Evolutionary conservation across 2,797 vertebrate genomes (phyloP), one percentile per base, ranked within the genome.

Genomic region (Vespertilio murinus): DNA sequence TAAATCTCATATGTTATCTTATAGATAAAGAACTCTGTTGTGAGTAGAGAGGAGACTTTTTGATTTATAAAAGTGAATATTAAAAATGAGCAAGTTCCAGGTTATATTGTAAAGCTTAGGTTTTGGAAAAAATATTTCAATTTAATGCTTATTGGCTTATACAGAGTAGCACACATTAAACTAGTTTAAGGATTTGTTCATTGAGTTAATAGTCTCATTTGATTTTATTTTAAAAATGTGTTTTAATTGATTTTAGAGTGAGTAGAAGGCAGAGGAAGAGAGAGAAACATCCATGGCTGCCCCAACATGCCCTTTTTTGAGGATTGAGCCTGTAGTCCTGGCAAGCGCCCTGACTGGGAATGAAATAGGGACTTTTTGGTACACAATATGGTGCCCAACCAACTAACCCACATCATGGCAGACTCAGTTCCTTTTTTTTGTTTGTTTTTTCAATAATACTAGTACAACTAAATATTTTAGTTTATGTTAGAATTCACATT

Each of bases 71-170:
- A 93, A 71, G 0, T 61, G 77, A 90, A 93, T 74, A 93, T 88
- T 93, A 86, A 80, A 94, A 94, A 94, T 82, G 14, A 88, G 64
- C 25, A 90, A 25, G 78, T n/a, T 56, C 52, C 65, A 93, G 1
- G 6, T 88, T 96, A 52, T 64, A 11, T 28, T 92, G 96, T 92
- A 90, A 96, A 96, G 28, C 35, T 30, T 61, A 65, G 7, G 0
- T 67, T 95, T 96, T 86, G 38, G 42, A 61, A 6, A 97, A 97
- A 90, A 28, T 69, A 22, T 83, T 94, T 88, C 64, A 8, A 40
- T 2, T 25, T 88, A 90, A 90, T 94, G 11, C 6, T 56, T 47
- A 52, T 10, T 93, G 47, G 22, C 28, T 92, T 69, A 64, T 74
- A 54, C 2, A 73, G 38, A 91, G 8, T 67, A 23, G 11, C 5